Evolutionary conservation across 2,113 vertebrate genomes (phyloP).

Genomic region (Panthera uncia): DNA sequence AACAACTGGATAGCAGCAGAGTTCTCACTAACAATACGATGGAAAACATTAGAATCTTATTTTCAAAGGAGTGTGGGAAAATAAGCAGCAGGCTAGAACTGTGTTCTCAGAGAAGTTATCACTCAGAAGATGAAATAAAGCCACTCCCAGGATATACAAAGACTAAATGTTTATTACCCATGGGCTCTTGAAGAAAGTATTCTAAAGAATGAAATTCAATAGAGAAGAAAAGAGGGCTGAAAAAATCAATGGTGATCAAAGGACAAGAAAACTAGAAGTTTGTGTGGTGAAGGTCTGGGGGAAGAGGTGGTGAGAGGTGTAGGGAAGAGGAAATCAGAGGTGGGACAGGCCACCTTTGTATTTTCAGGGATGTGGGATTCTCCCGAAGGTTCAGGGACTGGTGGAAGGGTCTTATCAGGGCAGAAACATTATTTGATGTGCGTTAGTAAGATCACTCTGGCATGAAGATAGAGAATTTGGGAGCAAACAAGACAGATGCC

Average conservation of each 20-base stretch:
- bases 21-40: background rate
- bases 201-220: background rate
- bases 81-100: background rate
- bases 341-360: background rate
- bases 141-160: background rate
- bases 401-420: background rate
- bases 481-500: background rate
- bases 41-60: background rate
- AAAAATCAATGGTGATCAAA: background rate
- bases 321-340: background rate
- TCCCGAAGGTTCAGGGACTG: background rate
- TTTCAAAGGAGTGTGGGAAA: background rate
- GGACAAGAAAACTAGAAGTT: background rate
- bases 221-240: background rate
- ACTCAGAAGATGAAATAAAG: background rate
- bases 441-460: background rate
- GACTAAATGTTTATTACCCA: background rate
- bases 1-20: background rate
- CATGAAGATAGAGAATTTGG: background rate
- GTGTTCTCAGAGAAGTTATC: background rate
- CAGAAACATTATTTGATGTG: background rate
- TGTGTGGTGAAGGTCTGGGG: too few species aligned
- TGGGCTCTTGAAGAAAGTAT: background rate
- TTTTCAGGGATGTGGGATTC: background rate
- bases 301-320: background rate